Percentiles rank a stretch among this genome's conserved stretches.
Conservation (phyloP, 2,113 vertebrate genomes). For the Anolis sagrei region DNA sequence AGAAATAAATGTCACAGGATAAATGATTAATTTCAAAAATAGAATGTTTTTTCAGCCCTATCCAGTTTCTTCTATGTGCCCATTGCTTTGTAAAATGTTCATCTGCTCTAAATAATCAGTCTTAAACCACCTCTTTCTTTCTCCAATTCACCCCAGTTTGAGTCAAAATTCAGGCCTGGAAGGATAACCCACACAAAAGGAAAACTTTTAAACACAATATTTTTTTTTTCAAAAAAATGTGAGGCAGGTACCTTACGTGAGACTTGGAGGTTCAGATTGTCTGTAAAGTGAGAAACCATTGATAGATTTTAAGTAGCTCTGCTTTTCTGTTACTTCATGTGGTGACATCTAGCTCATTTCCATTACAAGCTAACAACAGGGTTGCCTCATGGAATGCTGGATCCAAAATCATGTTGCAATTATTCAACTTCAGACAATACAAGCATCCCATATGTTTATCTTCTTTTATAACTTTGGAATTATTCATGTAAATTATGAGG, state of each 20-base stretch:
- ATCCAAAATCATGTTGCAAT: slow-evolving; percentile 34
- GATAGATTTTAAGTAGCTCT: slow-evolving; percentile 3
- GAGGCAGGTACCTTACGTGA: background rate
- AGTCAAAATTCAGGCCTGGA: background rate
- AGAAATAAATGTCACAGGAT: background rate
- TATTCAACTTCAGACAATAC: slow-evolving; percentile 49
- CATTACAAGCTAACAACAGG: slow-evolving; percentile 29
- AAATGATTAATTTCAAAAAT: background rate
- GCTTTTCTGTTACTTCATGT: slow-evolving; percentile 7
- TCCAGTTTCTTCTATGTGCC: background rate
- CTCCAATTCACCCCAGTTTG: background rate
- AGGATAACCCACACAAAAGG: background rate
- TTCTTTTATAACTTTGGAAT: slow-evolving; percentile 50
- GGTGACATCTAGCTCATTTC: slow-evolving; percentile 29
- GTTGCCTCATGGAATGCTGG: slow-evolving; percentile 1
- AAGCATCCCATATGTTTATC: slow-evolving; percentile 50
- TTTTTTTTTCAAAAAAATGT: background rate
- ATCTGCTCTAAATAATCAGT: background rate
- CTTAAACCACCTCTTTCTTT: no score
- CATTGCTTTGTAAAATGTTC: no score
- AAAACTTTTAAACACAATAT: background rate
- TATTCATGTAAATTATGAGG: slow-evolving; percentile 52
- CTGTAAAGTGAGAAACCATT: background rate
- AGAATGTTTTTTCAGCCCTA: background rate
- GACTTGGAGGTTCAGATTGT: background rate